Conservation (phyloP, 2,888 invertebrate species). For the Parascotia fuliginaria region DNA sequence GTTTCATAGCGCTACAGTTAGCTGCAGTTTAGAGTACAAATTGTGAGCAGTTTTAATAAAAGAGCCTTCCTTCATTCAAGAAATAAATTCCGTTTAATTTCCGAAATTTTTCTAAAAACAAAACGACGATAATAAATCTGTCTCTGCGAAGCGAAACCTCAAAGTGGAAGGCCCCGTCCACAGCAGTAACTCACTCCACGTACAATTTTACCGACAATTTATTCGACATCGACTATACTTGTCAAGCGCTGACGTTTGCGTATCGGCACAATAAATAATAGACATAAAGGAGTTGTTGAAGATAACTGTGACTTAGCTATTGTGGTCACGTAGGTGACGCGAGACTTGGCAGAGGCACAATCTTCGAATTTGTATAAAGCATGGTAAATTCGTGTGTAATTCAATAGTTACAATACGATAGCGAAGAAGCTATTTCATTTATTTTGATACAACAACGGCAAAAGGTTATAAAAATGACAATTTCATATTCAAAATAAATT, state of each 20-base stretch:
- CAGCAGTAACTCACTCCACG: slow-evolving; percentile 77
- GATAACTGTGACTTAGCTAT: slow-evolving; percentile 71
- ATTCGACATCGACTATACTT: slow-evolving; percentile 81
- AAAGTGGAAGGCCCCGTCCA: slow-evolving; percentile 70
- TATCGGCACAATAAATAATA: slow-evolving; percentile 81
- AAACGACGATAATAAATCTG: slow-evolving; percentile 73
- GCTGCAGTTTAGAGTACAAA: slow-evolving; percentile 46
- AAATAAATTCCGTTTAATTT: too few species aligned
- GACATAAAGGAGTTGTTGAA: slow-evolving; percentile 73
- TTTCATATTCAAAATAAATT: slow-evolving; percentile 37
- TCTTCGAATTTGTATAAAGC: slow-evolving; percentile 82
- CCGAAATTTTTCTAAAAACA: slow-evolving; percentile 70
- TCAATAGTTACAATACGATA: slow-evolving; percentile 69
- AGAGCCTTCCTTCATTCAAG: too few species aligned
- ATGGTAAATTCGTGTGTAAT: slow-evolving; percentile 78
- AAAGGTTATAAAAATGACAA: slow-evolving; percentile 20
- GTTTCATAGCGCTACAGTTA: slow-evolving; percentile 47
- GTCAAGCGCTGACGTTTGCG: slow-evolving; percentile 82
- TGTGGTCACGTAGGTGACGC: slow-evolving; percentile 77
- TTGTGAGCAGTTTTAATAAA: slow-evolving; percentile 47
- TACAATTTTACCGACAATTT: slow-evolving; percentile 80
- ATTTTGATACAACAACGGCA: slow-evolving; percentile 3
- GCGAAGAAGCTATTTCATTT: too few species aligned
- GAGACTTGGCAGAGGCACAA: slow-evolving; percentile 72
- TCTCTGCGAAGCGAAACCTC: slow-evolving; percentile 60